Base-by-base conservation (phyloP, 1,140 invertebrate species). In the Heterodera schachtii region DNA sequence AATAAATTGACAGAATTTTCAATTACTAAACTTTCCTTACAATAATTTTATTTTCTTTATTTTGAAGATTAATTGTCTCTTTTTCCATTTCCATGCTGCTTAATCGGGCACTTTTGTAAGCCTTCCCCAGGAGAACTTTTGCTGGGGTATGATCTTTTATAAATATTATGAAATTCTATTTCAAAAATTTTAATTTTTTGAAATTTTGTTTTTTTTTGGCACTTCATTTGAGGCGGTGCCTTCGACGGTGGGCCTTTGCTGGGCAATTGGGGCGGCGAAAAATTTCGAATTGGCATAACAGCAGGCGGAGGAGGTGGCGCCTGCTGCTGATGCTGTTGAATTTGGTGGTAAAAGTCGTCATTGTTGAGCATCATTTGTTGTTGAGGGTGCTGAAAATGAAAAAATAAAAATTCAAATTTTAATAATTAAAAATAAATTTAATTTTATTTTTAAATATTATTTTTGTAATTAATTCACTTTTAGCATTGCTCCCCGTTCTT, bases 351-450 rank as follows among this genome's bases (percentile, higher is more conserved):
- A 64, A 43, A 43, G 1, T 44, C 49, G 16, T 75, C 66, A 43
- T 75, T 21, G 41, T n/a, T n/a, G n/a, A n/a, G n/a, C n/a, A n/a
- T n/a, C n/a, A n/a, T 52, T 78, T 78, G 76, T 64, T 67, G 76
- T 19, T 66, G n/a, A 41, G 47, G 16, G 2, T 78, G 21, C 21
- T 69, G 31, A 31, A 66, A 78, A n/a, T n/a, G n/a, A n/a, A n/a
- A n/a, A n/a, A n/a, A n/a, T n/a, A n/a, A n/a, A n/a, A 47, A 69
- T 69, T 69, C n/a, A 21, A 44, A 64, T 21, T 46, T 43, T 19
- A 41, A 78, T 43, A 52, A 31, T 19, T 9, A 64, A 66, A n/a
- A n/a, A n/a, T n/a, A n/a, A 49, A 49, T 6, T 49, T 49, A 6
- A 49, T 6, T 6, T 6, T 6, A 49, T 49, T 49, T 49, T 49